These are phyloP conservation scores for Drosophila parvula DNA, from an alignment of 1,140 invertebrate genomes.

Conservation along the genomic window DNA sequence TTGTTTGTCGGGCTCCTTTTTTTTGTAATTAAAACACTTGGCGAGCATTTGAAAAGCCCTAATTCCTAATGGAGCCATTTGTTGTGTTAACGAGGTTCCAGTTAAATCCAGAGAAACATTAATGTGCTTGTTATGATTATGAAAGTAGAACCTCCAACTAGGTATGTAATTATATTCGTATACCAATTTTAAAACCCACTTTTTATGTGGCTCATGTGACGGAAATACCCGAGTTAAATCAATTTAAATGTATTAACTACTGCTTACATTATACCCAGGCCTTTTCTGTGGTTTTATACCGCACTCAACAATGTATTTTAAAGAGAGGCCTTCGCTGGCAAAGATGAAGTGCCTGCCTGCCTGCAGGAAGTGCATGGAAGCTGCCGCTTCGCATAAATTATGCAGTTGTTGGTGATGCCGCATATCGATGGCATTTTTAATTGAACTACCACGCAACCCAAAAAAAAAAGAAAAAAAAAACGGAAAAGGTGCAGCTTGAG, in stretches of 20 bases:
- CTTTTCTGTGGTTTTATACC: not conserved
- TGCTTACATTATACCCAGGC: not conserved
- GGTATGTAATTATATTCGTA: slow-evolving; percentile 1
- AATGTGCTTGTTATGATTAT: not conserved
- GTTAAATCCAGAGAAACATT: not conserved
- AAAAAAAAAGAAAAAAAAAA: slow-evolving; percentile 2
- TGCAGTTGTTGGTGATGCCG: slow-evolving; percentile 48
- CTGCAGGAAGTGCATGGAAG: slow-evolving; percentile 28
- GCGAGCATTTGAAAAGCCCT: slow-evolving; percentile 6
- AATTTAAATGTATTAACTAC: slow-evolving; percentile 11
- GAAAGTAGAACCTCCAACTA: not conserved
- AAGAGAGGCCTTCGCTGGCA: slow-evolving; percentile 2
- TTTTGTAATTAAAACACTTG: slow-evolving; percentile 58
- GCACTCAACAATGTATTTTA: slow-evolving; percentile 10
- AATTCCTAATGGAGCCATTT: slow-evolving; percentile 36
- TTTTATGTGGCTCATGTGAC: not conserved
- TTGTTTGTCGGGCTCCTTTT: slow-evolving; percentile 35
- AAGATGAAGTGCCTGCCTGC: slow-evolving; percentile 15
- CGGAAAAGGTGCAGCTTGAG: not conserved
- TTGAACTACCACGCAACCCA: slow-evolving; percentile 47
- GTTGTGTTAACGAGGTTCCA: slow-evolving; percentile 8
- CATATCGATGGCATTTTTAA: slow-evolving; percentile 78
- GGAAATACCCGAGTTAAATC: not conserved
- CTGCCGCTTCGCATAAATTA: slow-evolving; percentile 59
- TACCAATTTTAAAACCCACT: not conserved